Conservation (phyloP, 2,113 vertebrate genomes). For the Vulpes ferrilata region DNA sequence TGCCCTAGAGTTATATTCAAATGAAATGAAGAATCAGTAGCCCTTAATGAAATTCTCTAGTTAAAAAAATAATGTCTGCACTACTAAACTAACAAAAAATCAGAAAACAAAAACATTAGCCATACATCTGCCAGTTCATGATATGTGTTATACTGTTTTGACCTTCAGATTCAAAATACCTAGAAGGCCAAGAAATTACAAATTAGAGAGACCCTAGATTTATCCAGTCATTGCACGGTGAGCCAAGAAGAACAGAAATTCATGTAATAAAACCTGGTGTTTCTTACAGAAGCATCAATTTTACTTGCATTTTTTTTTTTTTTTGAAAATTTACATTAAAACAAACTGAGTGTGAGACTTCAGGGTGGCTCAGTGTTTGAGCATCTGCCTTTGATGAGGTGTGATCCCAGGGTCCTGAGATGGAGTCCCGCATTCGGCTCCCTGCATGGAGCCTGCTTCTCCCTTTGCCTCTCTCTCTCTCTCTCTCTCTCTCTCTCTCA, state of each 20-base stretch:
- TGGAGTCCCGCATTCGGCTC: too few species aligned
- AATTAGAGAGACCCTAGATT: background rate
- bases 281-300: background rate
- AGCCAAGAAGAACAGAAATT: background rate
- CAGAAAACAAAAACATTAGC: background rate
- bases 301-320: background rate
- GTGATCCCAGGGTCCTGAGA: too few species aligned
- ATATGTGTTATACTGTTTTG: background rate
- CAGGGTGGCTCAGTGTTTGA: too few species aligned
- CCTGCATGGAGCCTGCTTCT: too few species aligned
- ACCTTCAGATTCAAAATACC: constrained; percentile 32
- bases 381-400: too few species aligned
- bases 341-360: background rate
- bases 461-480: too few species aligned
- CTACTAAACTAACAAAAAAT: background rate
- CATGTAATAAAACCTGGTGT: background rate
- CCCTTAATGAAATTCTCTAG: background rate
- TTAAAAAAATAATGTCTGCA: background rate
- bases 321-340: constrained; percentile 1
- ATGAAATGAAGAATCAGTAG: background rate
- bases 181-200: background rate
- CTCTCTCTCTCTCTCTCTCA: too few species aligned
- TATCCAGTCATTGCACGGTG: background rate
- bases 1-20: background rate
- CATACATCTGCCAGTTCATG: background rate